A percentile compares a stretch with the other conserved stretches of the same genome.
Conservation (phyloP, 2,113 vertebrate species). For the Neogale vison region DNA sequence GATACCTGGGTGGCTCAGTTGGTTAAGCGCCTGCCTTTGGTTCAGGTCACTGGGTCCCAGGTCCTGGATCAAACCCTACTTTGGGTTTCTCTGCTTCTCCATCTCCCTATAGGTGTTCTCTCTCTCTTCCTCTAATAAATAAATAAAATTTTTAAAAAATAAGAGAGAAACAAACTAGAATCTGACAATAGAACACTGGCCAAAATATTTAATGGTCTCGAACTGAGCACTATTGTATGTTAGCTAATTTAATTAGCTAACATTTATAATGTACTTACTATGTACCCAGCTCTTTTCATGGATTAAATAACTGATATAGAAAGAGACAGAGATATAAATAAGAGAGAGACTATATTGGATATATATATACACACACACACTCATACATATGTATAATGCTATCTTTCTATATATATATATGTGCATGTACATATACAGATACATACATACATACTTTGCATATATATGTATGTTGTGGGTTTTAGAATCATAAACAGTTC, state of each 20-base stretch:
- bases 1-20: too few species aligned
- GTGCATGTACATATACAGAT: neutral
- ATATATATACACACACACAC: neutral
- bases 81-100: too few species aligned
- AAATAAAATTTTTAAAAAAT: neutral
- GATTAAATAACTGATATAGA: neutral
- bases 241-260: neutral
- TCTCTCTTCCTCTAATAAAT: too few species aligned
- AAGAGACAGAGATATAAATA: neutral
- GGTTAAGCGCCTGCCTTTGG: too few species aligned
- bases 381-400: neutral
- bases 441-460: too few species aligned
- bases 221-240: neutral
- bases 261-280: neutral
- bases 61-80: too few species aligned
- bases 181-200: neutral
- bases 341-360: neutral
- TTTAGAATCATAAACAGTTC: neutral
- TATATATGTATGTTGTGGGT: neutral
- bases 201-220: neutral
- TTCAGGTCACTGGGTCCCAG: too few species aligned
- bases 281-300: neutral
- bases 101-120: too few species aligned
- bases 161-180: slow-evolving; percentile 1
- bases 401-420: neutral